Evolutionary conservation across 1,140 invertebrate genomes (phyloP).

Genomic region (Globodera ellingtonae): DNA sequence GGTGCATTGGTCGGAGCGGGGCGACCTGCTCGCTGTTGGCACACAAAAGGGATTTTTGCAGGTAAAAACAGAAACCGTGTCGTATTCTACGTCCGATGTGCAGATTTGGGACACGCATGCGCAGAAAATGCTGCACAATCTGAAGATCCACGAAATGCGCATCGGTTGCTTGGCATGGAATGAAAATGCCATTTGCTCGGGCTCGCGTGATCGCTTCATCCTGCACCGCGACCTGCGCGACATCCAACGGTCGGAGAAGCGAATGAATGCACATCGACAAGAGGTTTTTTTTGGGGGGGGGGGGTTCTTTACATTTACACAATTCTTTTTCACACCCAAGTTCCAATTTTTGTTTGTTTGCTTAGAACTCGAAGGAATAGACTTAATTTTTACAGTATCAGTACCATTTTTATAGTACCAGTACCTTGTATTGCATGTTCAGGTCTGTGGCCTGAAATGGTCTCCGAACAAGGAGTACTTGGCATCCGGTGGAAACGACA

Average conservation of each 20-base stretch:
- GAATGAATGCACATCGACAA: constrained; percentile 85
- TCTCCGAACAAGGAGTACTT: constrained; percentile 97
- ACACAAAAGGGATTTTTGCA: constrained; percentile 73
- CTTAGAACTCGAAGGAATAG: too few relatives aligned
- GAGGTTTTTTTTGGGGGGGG: constrained; percentile 75
- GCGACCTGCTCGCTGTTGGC: constrained; percentile 92
- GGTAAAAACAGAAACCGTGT: neutral
- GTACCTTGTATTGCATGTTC: constrained; percentile 22
- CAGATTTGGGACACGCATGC: constrained; percentile 74
- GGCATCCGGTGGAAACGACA: constrained; percentile 98
- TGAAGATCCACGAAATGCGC: constrained; percentile 86
- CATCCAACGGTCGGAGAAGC: constrained; percentile 72
- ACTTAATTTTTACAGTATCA: neutral
- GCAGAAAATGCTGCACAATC: constrained; percentile 86
- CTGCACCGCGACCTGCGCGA: constrained; percentile 90
- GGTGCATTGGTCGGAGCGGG: constrained; percentile 96
- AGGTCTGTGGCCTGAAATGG: constrained; percentile 96
- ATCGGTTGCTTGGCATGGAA: constrained; percentile 91
- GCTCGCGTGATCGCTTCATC: constrained; percentile 89
- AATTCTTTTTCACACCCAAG: too few relatives aligned
- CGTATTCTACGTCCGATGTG: neutral
- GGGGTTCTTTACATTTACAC: too few relatives aligned
- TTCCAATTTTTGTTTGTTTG: too few relatives aligned
- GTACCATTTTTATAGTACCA: neutral
- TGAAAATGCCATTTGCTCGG: constrained; percentile 89